phyloP scores from a whole-genome alignment of 2,888 invertebrate species.

The Sesamia inferens region DNA sequence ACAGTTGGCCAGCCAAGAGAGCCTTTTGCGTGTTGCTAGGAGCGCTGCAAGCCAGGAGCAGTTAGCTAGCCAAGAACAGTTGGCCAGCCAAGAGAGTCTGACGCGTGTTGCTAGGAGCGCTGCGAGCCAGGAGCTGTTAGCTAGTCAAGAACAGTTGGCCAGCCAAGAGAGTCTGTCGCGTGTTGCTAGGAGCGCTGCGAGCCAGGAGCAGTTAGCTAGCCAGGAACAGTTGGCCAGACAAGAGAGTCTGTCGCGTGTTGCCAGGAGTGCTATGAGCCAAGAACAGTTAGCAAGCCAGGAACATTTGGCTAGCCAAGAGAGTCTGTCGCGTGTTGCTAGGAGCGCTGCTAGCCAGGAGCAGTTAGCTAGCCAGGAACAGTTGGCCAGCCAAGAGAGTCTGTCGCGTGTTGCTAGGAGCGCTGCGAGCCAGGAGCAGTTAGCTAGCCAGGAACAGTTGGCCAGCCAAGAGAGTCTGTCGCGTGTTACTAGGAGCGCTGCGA shows the following conservation, averaged over 20 bases:
- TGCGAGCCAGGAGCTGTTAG: background rate
- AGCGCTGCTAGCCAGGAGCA: background rate
- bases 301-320: background rate
- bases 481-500: background rate
- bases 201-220: background rate
- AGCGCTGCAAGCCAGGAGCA: conserved; percentile 2
- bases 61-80: conserved; percentile 1
- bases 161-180: conserved; percentile 2
- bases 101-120: conserved; percentile 1
- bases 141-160: background rate
- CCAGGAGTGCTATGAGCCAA: background rate
- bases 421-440: background rate
- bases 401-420: background rate
- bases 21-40: background rate
- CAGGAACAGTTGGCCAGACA: conserved; percentile 7
- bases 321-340: background rate
- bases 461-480: background rate
- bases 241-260: background rate
- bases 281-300: background rate
- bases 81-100: background rate
- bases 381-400: background rate
- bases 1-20: conserved; percentile 2
- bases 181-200: background rate
- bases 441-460: background rate
- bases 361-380: background rate